Conservation (phyloP, 2,888 invertebrate species). For the Yponomeuta cagnagella region DNA sequence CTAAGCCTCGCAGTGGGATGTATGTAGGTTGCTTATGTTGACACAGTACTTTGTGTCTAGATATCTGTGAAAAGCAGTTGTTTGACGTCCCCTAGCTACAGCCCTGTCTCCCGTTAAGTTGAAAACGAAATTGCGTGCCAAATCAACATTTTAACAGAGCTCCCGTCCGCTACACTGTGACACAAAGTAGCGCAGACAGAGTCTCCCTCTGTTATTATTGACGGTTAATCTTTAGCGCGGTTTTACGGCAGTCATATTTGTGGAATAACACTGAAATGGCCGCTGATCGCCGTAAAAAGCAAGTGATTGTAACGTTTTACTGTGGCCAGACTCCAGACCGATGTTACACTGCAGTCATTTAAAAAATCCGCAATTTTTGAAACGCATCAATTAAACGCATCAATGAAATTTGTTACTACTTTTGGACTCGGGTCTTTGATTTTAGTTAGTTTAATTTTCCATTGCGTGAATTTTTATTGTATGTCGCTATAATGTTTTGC, state of each 20-base stretch:
- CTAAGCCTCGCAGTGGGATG: no score
- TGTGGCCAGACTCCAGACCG: background rate
- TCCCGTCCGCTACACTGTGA: background rate
- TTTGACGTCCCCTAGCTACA: background rate
- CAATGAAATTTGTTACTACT: no score
- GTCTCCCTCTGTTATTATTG: constrained; percentile 21
- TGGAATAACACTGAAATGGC: constrained; percentile 12
- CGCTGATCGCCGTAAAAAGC: background rate
- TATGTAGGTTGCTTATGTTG: no score
- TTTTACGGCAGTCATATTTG: constrained; percentile 14
- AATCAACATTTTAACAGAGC: background rate
- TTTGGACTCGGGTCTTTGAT: no score
- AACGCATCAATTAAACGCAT: no score
- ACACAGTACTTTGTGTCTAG: no score
- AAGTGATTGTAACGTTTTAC: constrained; percentile 8
- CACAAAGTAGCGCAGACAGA: background rate
- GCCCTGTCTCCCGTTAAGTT: background rate
- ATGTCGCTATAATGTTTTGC: no score
- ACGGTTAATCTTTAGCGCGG: constrained; percentile 10
- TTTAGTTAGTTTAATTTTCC: no score
- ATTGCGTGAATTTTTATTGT: no score
- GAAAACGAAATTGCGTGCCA: background rate
- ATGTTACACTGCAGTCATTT: background rate
- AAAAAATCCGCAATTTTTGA: no score
- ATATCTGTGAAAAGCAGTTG: no score